These are phyloP conservation scores for Onthophagus sagittarius DNA, from an alignment of 2,888 invertebrate species.

Conservation along the genomic window DNA sequence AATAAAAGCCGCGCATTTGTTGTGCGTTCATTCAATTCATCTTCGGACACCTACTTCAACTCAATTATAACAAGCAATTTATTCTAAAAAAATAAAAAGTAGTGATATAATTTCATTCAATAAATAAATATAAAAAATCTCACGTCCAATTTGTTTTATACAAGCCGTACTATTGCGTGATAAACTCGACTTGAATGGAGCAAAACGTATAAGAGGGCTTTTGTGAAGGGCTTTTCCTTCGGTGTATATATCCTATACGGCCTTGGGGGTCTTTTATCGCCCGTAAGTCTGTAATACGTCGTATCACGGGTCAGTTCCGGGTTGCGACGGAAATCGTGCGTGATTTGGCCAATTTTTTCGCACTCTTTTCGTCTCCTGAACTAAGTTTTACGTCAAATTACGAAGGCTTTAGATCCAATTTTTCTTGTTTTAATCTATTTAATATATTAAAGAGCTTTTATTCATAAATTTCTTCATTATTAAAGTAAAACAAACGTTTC, in stretches of 20 bases:
- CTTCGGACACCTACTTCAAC: not conserved
- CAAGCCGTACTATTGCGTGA: not conserved
- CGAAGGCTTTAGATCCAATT: not conserved
- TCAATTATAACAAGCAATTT: not conserved
- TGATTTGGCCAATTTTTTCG: constrained; percentile 43
- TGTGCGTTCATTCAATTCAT: too few species aligned
- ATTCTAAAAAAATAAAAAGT: too few species aligned
- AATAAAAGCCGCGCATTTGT: too few species aligned
- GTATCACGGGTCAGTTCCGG: constrained; percentile 46
- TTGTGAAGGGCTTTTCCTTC: constrained; percentile 10
- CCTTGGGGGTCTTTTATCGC: constrained; percentile 42
- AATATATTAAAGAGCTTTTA: not conserved
- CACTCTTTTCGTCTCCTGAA: constrained; percentile 25
- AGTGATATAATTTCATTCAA: too few species aligned
- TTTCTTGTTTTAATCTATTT: not conserved
- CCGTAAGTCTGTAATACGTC: constrained; percentile 43
- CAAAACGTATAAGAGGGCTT: not conserved
- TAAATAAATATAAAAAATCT: too few species aligned
- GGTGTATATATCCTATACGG: constrained; percentile 4
- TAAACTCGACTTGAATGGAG: not conserved
- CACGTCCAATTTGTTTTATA: constrained; percentile 2
- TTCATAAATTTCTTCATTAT: constrained; percentile 3
- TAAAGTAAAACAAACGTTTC: constrained; percentile 14
- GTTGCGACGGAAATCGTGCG: constrained; percentile 41
- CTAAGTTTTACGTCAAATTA: not conserved